These are phyloP conservation scores for Poicephalus meyeri DNA, from an alignment of 2,113 vertebrate species.

Conservation along the genomic window DNA sequence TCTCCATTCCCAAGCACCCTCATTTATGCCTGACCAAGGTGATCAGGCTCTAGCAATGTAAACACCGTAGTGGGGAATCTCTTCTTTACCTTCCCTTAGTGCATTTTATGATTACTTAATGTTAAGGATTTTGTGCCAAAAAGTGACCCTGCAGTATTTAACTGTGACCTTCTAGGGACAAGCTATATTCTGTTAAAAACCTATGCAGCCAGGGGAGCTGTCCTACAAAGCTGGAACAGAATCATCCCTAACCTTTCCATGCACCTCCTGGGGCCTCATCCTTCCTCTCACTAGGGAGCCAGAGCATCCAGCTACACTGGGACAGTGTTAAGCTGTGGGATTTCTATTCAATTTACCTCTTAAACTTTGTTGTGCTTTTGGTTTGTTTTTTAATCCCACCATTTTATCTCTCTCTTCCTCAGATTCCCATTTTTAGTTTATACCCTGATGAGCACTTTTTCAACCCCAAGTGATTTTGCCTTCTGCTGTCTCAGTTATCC, in stretches of 20 bases:
- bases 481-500: neutral
- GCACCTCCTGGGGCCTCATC: neutral
- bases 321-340: neutral
- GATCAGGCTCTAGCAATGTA: neutral
- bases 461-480: neutral
- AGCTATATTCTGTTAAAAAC: neutral
- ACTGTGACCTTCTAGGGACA: neutral
- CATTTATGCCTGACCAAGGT: neutral
- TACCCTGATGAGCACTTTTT: neutral
- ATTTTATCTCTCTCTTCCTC: neutral
- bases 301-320: neutral
- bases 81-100: neutral
- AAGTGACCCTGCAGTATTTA: neutral
- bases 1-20: neutral
- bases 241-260: fast-evolving
- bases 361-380: neutral
- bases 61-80: neutral
- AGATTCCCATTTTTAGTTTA: neutral
- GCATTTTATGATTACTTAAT: neutral
- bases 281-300: neutral
- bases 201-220: fast-evolving
- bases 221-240: neutral
- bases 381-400: neutral
- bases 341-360: neutral
- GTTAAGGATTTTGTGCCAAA: constrained; percentile 14